Evolutionary conservation across 1,140 invertebrate genomes (phyloP).

Genomic region (Drosophila sucinea): DNA sequence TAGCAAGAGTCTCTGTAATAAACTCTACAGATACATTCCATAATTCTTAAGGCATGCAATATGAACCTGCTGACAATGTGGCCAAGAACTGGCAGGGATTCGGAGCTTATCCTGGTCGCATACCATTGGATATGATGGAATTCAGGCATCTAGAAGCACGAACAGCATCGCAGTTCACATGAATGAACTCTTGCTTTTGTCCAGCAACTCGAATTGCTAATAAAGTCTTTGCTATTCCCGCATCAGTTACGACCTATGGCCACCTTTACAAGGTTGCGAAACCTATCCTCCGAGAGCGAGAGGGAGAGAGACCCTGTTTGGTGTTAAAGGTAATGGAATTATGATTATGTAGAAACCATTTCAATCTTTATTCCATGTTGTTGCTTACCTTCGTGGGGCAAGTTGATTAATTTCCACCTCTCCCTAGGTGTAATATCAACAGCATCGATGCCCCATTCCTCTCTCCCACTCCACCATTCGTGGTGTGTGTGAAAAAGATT

Average conservation of each 20-base stretch:
- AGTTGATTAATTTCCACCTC: constrained; percentile 6
- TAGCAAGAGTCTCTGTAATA: background rate
- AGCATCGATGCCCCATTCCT: background rate
- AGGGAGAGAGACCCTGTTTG: no score
- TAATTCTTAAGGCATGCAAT: background rate
- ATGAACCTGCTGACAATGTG: background rate
- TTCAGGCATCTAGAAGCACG: background rate
- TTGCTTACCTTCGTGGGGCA: background rate
- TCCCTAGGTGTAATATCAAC: background rate
- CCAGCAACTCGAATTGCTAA: background rate
- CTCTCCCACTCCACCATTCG: background rate
- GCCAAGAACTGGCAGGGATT: no score
- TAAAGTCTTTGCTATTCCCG: no score
- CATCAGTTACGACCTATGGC: no score
- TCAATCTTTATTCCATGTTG: constrained; percentile 2
- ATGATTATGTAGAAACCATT: constrained; percentile 17
- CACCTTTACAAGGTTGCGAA: no score
- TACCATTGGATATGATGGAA: background rate
- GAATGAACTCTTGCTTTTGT: background rate
- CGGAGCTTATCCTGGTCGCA: background rate
- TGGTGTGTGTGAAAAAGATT: constrained; percentile 31
- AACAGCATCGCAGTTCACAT: background rate
- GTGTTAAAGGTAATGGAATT: background rate
- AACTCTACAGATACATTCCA: background rate
- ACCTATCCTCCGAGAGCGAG: no score